Evolutionary conservation across 2,888 invertebrate genomes (phyloP).

Genomic region (Tetragonula carbonaria): DNA sequence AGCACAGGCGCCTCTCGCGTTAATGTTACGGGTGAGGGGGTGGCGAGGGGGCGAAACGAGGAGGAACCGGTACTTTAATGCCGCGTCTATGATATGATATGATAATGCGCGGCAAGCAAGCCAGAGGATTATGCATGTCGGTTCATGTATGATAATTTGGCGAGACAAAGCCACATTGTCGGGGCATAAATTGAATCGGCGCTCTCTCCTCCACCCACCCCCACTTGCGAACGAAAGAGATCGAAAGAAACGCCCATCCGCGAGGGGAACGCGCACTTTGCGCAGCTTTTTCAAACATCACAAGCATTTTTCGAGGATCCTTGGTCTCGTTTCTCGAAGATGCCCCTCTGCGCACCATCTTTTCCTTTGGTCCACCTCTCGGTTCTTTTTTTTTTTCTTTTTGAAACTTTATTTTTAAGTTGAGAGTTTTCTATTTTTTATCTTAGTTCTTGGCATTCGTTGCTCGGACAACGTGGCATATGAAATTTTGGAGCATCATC

Average conservation of each 20-base stretch:
- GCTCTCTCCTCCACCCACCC: constrained; percentile 61
- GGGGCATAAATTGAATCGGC: constrained; percentile 80
- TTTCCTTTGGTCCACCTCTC: neutral
- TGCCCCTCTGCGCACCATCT: constrained; percentile 10
- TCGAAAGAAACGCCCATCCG: constrained; percentile 63
- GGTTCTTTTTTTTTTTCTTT: constrained; percentile 10
- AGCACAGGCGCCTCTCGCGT: constrained; percentile 75
- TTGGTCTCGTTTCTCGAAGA: neutral
- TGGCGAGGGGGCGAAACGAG: neutral
- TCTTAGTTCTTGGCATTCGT: too few relatives aligned
- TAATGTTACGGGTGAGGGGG: constrained; percentile 43
- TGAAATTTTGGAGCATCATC: too few relatives aligned
- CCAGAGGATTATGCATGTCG: constrained; percentile 74
- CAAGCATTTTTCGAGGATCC: neutral
- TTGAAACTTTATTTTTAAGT: too few relatives aligned
- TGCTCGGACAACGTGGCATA: too few relatives aligned
- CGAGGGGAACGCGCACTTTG: constrained; percentile 46
- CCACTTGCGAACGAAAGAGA: constrained; percentile 60
- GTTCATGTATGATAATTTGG: constrained; percentile 82
- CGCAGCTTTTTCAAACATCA: neutral
- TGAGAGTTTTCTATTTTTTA: too few relatives aligned
- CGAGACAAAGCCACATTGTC: constrained; percentile 83
- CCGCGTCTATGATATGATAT: constrained; percentile 80
- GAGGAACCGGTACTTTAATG: constrained; percentile 74
- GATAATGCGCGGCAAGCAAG: constrained; percentile 72